Evolutionary conservation across 2,888 invertebrate species (phyloP).

Genomic region (Epistrophe grossulariae): DNA sequence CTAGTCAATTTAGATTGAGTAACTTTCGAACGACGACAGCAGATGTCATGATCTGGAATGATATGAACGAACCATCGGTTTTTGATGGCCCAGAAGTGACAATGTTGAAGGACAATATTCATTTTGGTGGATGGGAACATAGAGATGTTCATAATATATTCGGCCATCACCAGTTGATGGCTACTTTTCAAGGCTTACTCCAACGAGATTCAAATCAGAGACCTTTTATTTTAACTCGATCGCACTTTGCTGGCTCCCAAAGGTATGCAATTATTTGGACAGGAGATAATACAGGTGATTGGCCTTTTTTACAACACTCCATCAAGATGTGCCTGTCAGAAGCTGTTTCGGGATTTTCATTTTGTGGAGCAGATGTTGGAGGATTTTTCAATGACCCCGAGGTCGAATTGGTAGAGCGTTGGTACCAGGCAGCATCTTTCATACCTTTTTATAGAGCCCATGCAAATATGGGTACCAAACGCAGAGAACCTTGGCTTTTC

Average conservation of each 20-base stretch:
- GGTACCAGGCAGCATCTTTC: conserved; percentile 98
- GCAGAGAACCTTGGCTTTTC: conserved; percentile 98
- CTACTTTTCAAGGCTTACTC: conserved; percentile 87
- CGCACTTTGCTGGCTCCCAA: conserved; percentile 97
- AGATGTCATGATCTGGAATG: conserved; percentile 98
- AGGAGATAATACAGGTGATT: conserved; percentile 98
- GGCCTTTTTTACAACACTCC: conserved; percentile 94
- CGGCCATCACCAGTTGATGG: conserved; percentile 89
- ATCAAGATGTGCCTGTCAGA: conserved; percentile 98
- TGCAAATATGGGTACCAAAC: conserved; percentile 98
- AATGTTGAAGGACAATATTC: conserved; percentile 97
- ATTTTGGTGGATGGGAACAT: conserved; percentile 92
- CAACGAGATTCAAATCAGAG: conserved; percentile 88
- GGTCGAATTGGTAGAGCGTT: conserved; percentile 93
- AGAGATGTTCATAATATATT: conserved; percentile 98
- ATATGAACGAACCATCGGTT: conserved; percentile 99
- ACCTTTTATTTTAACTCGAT: conserved; percentile 96
- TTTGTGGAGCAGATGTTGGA: conserved; percentile 97
- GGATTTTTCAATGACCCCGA: conserved; percentile 99
- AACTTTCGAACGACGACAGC: conserved; percentile 87
- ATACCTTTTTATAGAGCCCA: conserved; percentile 99
- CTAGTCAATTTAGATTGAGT: conserved; percentile 86
- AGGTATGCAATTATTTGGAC: conserved; percentile 97
- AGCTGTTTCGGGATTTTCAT: conserved; percentile 94
- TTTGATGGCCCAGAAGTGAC: conserved; percentile 99